Evolutionary conservation across 2,797 vertebrate genomes (phyloP).

Genomic region (Melanotaenia nigrans): DNA sequence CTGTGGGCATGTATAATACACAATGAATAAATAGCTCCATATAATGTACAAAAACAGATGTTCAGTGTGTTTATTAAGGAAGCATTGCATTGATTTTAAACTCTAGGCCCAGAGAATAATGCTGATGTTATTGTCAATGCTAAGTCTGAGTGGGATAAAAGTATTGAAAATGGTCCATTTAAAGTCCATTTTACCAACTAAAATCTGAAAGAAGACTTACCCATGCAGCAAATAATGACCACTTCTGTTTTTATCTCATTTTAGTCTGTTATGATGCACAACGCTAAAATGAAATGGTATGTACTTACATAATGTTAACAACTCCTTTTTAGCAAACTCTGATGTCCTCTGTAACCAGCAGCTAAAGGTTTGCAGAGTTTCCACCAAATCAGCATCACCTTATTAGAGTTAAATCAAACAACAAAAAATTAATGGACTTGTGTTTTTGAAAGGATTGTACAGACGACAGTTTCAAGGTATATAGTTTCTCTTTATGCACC

Average conservation of each 20-base stretch:
- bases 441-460: neutral
- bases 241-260: neutral
- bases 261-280: neutral
- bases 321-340: slow-evolving; percentile 68
- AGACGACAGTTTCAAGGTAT: neutral
- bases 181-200: neutral
- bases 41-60: neutral
- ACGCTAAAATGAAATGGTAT: neutral
- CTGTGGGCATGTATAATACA: slow-evolving; percentile 34
- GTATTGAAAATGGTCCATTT: neutral
- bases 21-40: neutral
- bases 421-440: neutral
- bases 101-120: neutral
- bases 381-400: slow-evolving; percentile 43
- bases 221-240: neutral
- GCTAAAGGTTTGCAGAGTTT: slow-evolving; percentile 50
- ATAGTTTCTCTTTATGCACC: slow-evolving; percentile 26
- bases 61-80: neutral
- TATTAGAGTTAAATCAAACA: slow-evolving; percentile 1
- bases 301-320: slow-evolving; percentile 69
- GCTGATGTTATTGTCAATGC: neutral
- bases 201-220: neutral
- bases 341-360: slow-evolving; percentile 69
- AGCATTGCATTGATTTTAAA: neutral
- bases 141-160: neutral